Base-by-base conservation (phyloP, 2,113 vertebrate genomes). In the Theristicus caerulescens region DNA sequence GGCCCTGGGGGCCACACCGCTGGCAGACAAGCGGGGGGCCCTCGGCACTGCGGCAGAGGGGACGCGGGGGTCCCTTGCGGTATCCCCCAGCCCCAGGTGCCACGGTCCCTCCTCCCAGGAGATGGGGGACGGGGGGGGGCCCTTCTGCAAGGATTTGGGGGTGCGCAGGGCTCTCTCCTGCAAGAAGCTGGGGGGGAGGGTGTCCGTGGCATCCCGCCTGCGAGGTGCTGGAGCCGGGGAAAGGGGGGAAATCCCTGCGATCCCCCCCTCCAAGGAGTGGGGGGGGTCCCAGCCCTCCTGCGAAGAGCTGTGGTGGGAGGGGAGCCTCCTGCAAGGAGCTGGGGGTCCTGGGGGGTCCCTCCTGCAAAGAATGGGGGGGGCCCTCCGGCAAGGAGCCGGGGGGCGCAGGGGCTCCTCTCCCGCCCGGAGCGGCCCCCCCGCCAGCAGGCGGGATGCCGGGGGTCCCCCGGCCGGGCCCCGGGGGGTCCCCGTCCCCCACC, bases 11-110 rank as follows among this genome's bases (percentile, higher is more conserved):
- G 40, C 74, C 12, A 18, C 44, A 11, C 29, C 1, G 32, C 40
- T 25, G 46, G 46, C 54, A 14, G 22, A 31, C 25, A 27, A 16
- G 49, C 0, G 20, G 21, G 25, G 25, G n/a, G 36, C 32, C 49
- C 58, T 40, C 7, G 1, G 64, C 11, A 9, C n/a, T 77, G 67
- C 20, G 2, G 69, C 54, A 58, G 27, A n/a, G 49, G 24, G 18
- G 46, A 42, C 2, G 4, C 2, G 7, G 20, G 38, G 66, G 55
- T 16, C n/a, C 54, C 49, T 6, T 3, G 22, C 2, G 0, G 54
- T 9, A 29, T 6, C 29, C 67, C 73, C 26, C 7, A 21, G 32
- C 27, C 34, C 51, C 38, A 11, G 59, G 27, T 36, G 79, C 47
- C 76, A 34, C 38, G 31, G 21, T 12, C 51, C 12, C 25, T 29